Evolutionary conservation across 1,140 invertebrate species (phyloP).

Genomic region (Drosophila sp.): DNA sequence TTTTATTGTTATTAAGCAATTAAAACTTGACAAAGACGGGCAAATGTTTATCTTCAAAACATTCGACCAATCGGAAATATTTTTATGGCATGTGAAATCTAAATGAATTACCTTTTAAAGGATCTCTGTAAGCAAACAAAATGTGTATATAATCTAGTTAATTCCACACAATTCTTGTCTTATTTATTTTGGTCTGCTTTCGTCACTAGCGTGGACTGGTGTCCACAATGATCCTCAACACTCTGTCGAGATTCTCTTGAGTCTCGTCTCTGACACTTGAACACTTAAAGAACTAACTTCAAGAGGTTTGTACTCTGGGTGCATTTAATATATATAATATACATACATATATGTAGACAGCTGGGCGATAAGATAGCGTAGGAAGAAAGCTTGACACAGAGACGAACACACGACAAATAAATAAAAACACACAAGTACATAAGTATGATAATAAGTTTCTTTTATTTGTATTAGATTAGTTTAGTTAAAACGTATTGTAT

Average conservation of each 20-base stretch:
- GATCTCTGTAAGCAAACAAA: too few species aligned
- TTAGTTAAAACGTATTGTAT: slow-evolving; percentile 55
- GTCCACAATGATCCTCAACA: too few species aligned
- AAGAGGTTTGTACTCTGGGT: slow-evolving; percentile 5
- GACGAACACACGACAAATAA: neutral
- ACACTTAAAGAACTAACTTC: slow-evolving; percentile 2
- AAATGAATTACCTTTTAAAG: too few species aligned
- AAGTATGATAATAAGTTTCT: slow-evolving; percentile 38
- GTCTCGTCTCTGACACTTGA: neutral
- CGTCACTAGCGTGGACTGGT: too few species aligned
- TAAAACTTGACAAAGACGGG: too few species aligned
- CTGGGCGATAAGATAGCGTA: slow-evolving; percentile 12
- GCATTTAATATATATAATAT: neutral
- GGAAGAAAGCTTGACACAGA: neutral
- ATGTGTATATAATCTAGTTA: too few species aligned
- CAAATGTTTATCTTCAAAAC: too few species aligned
- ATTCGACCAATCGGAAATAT: too few species aligned
- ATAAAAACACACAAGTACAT: neutral
- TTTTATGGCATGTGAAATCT: too few species aligned
- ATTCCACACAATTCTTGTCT: too few species aligned
- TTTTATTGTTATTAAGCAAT: too few species aligned
- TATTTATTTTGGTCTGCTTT: too few species aligned
- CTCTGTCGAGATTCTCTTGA: neutral
- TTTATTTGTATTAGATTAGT: slow-evolving; percentile 51
- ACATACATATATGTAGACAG: neutral